Evolutionary conservation across 2,113 vertebrate species (phyloP).

Genomic region (Vireo altiloquus): DNA sequence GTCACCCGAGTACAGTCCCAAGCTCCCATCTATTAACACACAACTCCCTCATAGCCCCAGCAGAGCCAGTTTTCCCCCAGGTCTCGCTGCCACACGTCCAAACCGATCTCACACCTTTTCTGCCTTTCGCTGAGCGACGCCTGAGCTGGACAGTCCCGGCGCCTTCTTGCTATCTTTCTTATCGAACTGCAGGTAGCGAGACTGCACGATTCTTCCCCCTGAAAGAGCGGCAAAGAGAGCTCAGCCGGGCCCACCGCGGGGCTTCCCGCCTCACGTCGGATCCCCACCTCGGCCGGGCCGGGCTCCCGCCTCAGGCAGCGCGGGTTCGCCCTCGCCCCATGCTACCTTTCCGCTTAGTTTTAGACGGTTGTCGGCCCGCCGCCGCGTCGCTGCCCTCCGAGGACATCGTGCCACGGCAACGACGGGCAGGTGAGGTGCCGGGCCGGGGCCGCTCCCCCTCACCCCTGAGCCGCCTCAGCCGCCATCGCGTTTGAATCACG

Average conservation of each 20-base stretch:
- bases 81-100: fast-evolving
- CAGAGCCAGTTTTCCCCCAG: fast-evolving
- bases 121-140: background rate
- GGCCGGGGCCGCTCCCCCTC: background rate
- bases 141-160: background rate
- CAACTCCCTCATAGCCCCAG: background rate
- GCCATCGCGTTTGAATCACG: background rate
- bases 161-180: constrained; percentile 5
- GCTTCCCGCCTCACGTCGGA: background rate
- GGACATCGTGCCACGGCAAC: background rate
- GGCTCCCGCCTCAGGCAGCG: background rate
- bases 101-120: background rate
- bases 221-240: background rate
- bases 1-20: fast-evolving
- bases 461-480: background rate
- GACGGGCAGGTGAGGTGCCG: no score
- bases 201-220: constrained; percentile 49
- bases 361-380: fast-evolving
- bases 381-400: fast-evolving
- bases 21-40: fast-evolving
- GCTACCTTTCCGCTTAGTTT: background rate
- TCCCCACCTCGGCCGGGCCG: background rate
- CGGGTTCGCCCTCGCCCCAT: background rate
- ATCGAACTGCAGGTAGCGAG: constrained; percentile 60
- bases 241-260: background rate